These are phyloP conservation scores for Acanthopleura granulata DNA, from an alignment of 2,888 invertebrate genomes.

Conservation along the genomic window DNA sequence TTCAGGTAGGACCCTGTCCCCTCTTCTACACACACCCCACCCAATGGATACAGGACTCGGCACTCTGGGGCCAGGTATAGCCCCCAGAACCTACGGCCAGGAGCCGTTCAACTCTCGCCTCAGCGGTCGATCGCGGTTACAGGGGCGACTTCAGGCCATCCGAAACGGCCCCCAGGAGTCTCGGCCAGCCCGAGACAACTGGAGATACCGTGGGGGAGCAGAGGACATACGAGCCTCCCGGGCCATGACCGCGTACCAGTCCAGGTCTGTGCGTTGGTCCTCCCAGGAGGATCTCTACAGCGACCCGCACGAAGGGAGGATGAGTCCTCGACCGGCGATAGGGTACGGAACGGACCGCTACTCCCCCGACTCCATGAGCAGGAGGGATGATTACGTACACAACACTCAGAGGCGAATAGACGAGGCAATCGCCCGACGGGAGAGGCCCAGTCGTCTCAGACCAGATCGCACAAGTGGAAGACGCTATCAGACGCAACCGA, in stretches of 20 bases:
- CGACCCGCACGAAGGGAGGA: not conserved
- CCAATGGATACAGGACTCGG: not conserved
- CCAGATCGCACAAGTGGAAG: not conserved
- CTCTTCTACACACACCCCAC: not conserved
- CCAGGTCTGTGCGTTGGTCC: not conserved
- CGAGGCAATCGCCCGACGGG: not conserved
- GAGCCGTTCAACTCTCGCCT: not conserved
- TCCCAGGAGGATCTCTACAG: constrained; percentile 5
- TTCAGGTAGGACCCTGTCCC: not conserved
- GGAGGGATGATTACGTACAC: constrained; percentile 7
- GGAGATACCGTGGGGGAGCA: not conserved
- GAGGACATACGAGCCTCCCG: not conserved
- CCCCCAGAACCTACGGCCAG: constrained; percentile 3
- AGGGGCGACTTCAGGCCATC: not conserved
- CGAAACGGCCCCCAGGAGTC: not conserved
- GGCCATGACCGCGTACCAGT: not conserved
- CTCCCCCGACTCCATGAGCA: not conserved
- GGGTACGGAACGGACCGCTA: not conserved
- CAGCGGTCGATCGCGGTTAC: not conserved
- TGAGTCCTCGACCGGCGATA: not conserved
- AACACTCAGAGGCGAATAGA: constrained; percentile 14
- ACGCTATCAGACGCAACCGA: constrained; percentile 8
- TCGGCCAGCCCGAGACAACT: not conserved
- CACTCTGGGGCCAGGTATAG: not conserved
- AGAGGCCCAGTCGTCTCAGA: not conserved